Evolutionary conservation across 2,113 vertebrate genomes (phyloP).

Genomic region (Hemibagrus wyckioides): DNA sequence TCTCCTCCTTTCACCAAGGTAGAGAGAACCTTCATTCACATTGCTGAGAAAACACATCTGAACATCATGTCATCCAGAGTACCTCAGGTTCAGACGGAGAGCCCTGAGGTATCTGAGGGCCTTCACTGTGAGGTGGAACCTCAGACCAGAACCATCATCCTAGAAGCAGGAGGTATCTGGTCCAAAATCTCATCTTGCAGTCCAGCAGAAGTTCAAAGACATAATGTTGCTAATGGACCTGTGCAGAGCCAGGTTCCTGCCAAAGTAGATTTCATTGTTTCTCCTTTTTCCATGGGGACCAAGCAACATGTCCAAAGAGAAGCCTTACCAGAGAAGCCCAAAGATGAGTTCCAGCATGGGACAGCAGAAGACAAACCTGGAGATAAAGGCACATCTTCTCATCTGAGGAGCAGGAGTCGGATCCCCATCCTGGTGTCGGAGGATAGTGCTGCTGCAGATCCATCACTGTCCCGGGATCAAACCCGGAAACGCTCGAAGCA

Average conservation of each 20-base stretch:
- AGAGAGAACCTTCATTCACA: conserved; percentile 93
- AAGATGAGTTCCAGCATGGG: conserved; percentile 35
- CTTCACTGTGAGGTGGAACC: conserved; percentile 62
- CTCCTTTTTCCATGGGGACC: conserved; percentile 24
- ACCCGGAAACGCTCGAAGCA: conserved; percentile 76
- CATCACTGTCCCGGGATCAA: conserved; percentile 70
- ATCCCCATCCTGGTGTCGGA: conserved; percentile 89
- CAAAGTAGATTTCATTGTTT: conserved; percentile 52
- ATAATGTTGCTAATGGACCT: conserved; percentile 50
- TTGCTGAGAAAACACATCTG: conserved; percentile 91
- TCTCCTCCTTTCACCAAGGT: conserved; percentile 96
- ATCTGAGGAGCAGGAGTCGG: conserved; percentile 76
- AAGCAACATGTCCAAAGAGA: conserved; percentile 58
- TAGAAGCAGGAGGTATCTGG: conserved; percentile 54
- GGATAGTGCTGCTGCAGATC: conserved; percentile 84
- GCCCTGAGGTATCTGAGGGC: conserved; percentile 68
- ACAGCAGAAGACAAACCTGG: background rate
- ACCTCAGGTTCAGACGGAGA: conserved; percentile 73
- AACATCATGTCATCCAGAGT: conserved; percentile 91
- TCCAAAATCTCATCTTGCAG: conserved; percentile 58
- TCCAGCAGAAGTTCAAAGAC: conserved; percentile 54
- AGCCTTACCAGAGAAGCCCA: conserved; percentile 54
- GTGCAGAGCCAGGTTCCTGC: conserved; percentile 32
- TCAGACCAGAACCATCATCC: conserved; percentile 63
- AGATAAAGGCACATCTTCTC: conserved; percentile 41